These are phyloP conservation scores for Phalera bucephala DNA, from an alignment of 2,888 invertebrate species.

Conservation along the genomic window DNA sequence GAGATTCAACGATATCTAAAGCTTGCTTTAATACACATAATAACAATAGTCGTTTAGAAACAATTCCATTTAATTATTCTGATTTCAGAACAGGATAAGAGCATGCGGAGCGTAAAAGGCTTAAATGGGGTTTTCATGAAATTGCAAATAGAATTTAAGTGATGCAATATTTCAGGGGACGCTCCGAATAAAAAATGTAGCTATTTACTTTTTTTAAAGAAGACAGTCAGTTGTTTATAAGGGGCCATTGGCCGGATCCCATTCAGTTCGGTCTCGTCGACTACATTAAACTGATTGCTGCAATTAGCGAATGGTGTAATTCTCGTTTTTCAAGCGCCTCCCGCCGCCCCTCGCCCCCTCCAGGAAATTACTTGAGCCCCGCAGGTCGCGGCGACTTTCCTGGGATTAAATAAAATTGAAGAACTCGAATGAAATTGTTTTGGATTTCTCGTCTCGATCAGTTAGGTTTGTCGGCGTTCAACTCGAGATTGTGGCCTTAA, in stretches of 20 bases:
- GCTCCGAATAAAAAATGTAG: slow-evolving; percentile 22
- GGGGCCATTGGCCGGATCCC: slow-evolving; percentile 56
- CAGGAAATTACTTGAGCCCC: slow-evolving; percentile 76
- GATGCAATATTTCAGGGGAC: slow-evolving; percentile 23
- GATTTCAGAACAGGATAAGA: slow-evolving; percentile 24
- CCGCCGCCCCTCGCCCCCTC: slow-evolving; percentile 39
- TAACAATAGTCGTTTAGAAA: slow-evolving; percentile 24
- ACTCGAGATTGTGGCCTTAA: slow-evolving; percentile 56
- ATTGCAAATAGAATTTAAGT: slow-evolving; percentile 26
- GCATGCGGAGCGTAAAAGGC: slow-evolving; percentile 12
- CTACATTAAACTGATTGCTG: slow-evolving; percentile 82
- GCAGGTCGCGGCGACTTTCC: slow-evolving; percentile 67
- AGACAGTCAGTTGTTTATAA: slow-evolving; percentile 55
- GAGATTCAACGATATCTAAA: slow-evolving; percentile 15
- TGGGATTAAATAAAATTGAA: slow-evolving; percentile 77
- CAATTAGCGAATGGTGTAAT: slow-evolving; percentile 81
- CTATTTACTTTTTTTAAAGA: slow-evolving; percentile 31
- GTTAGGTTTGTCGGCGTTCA: slow-evolving; percentile 55
- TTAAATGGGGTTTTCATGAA: slow-evolving; percentile 7
- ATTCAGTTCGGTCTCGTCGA: slow-evolving; percentile 70
- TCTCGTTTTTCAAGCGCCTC: slow-evolving; percentile 74
- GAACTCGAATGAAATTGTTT: slow-evolving; percentile 73
- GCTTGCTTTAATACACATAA: slow-evolving; percentile 16
- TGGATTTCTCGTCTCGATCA: slow-evolving; percentile 65
- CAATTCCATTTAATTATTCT: slow-evolving; percentile 17